phyloP scores from a whole-genome alignment of 2,113 vertebrate species.

The Gavialis gangeticus region DNA sequence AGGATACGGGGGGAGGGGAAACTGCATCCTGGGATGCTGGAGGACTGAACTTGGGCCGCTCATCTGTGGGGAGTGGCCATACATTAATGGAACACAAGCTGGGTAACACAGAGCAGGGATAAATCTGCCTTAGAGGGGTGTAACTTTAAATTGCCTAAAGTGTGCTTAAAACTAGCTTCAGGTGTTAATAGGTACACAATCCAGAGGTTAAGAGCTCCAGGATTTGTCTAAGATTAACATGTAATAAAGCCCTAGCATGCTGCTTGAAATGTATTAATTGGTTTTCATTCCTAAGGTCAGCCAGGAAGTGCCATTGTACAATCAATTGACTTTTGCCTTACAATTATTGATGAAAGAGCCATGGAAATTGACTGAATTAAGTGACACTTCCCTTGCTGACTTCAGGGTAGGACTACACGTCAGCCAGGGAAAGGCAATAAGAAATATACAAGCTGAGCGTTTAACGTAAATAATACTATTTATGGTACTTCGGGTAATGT shows the following conservation, averaged over 20 bases:
- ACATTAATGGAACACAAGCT: too few species aligned
- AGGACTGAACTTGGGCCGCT: too few species aligned
- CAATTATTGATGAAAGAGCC: neutral
- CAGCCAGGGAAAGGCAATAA: neutral
- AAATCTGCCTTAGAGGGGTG: too few species aligned
- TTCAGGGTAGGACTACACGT: neutral
- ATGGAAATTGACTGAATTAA: neutral
- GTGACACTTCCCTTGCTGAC: neutral
- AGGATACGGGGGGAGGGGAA: too few species aligned
- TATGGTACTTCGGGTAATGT: neutral
- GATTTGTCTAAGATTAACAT: too few species aligned
- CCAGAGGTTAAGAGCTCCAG: too few species aligned
- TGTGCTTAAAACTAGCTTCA: too few species aligned
- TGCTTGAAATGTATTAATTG: neutral
- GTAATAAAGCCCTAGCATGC: neutral
- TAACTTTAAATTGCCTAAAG: too few species aligned
- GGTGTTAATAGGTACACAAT: too few species aligned
- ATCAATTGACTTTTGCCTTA: neutral
- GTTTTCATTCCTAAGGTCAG: neutral
- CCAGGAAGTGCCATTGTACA: neutral
- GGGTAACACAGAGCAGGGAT: too few species aligned
- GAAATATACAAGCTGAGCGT: neutral
- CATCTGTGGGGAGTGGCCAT: too few species aligned
- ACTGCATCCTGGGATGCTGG: too few species aligned
- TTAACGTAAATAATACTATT: constrained; percentile 46